Evolutionary conservation across 2,113 vertebrate genomes (phyloP), one percentile per base, ranked within the genome.

Genomic region (Erythrocercus mccallii): DNA sequence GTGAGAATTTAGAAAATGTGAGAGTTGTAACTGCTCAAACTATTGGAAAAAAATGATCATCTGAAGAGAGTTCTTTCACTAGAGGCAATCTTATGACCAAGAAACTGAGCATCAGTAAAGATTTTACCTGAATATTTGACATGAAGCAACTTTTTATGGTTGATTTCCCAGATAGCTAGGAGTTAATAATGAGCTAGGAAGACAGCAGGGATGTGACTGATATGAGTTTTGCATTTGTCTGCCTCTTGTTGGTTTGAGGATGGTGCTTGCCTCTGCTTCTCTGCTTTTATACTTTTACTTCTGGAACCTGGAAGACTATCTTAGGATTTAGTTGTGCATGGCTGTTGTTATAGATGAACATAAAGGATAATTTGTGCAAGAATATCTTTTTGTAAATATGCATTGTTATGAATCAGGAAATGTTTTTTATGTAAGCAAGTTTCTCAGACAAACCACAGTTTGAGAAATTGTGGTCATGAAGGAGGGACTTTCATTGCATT

Each of bases 71-170:
- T 11, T 16, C 33, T 87, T 91, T 69, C 1, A 0, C 64, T 81
- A 77, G 92, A 88, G 35, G 40, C 28, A 47, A 18, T 33, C 62
- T 74, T 60, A 64, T n/a, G 15, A 72, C 15, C 7, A 62, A 86
- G 22, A 2, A 81, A 22, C 14, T 14, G 40, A 44, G 70, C 7
- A 54, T 35, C 17, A 69, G 44, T 14, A 65, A 73, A 19, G 37
- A 35, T 68, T 86, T 78, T 72, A 72, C 21, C 25, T 37, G 25
- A 47, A 33, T 45, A 12, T 53, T 80, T 5, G 7, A 50, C 42
- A 19, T 0, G 2, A 68, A 85, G 31, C 0, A 0, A 53, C 12
- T 42, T 45, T 7, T 80, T 42, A 14, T 5, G 23, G 9, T 58
- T 77, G 4, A 14, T 51, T 90, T 88, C 12, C 40, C 3, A 4